Conservation (phyloP, 2,888 invertebrate species). For the Drosophila paucipuncta region DNA sequence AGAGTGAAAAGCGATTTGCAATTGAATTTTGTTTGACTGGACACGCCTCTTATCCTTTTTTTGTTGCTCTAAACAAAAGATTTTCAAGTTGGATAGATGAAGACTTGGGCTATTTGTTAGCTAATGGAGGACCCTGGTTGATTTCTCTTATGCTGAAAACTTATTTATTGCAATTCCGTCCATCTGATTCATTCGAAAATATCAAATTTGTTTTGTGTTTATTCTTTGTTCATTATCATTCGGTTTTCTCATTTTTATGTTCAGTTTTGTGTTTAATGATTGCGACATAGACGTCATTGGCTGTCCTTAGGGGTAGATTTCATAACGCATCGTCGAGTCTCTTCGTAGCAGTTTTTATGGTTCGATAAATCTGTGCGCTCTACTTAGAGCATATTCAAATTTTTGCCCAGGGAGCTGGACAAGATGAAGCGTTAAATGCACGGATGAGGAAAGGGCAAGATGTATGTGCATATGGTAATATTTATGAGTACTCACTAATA, state of each 20-base stretch:
- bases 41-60: not conserved
- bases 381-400: constrained; percentile 68
- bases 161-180: not conserved
- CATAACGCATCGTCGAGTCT: constrained; percentile 44
- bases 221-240: constrained; percentile 8
- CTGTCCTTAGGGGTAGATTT: constrained; percentile 15
- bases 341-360: constrained; percentile 48
- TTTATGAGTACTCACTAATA: constrained; percentile 70
- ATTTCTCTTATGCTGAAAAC: constrained; percentile 4
- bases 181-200: constrained; percentile 25
- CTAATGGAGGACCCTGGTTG: not conserved
- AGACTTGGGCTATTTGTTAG: not conserved
- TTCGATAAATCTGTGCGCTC: constrained; percentile 65
- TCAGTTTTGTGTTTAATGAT: not conserved
- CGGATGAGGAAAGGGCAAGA: constrained; percentile 15
- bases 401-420: constrained; percentile 39
- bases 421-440: constrained; percentile 16
- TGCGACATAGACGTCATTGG: constrained; percentile 11
- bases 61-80: not conserved
- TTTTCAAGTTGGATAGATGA: not conserved
- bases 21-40: constrained; percentile 20
- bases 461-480: constrained; percentile 62
- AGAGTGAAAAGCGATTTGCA: constrained; percentile 20
- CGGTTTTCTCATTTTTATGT: constrained; percentile 6
- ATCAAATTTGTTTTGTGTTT: constrained; percentile 12